These are phyloP conservation scores for Alentia gelatinosa DNA, from an alignment of 2,888 invertebrate species.

Conservation along the genomic window DNA sequence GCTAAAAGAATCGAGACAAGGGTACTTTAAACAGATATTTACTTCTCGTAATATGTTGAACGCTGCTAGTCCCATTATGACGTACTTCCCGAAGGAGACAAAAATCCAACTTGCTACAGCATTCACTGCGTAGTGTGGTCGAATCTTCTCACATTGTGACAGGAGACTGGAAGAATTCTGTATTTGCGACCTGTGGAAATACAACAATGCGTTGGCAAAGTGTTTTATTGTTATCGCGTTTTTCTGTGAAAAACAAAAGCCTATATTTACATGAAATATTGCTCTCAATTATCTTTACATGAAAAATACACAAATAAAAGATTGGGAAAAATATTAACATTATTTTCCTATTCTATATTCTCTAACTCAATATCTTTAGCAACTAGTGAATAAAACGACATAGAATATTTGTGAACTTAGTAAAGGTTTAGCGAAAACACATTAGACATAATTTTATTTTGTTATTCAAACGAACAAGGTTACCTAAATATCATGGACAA, in stretches of 20 bases:
- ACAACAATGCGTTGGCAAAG: not conserved
- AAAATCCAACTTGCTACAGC: not conserved
- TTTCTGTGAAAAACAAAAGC: not conserved
- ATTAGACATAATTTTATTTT: too few species aligned
- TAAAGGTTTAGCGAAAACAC: too few species aligned
- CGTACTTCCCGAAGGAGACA: constrained; percentile 73
- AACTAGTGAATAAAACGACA: too few species aligned
- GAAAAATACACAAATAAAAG: too few species aligned
- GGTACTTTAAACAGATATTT: too few species aligned
- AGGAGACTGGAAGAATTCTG: not conserved
- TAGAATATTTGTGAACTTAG: too few species aligned
- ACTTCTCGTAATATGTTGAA: constrained; percentile 81
- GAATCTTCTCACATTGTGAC: not conserved
- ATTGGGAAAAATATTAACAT: too few species aligned
- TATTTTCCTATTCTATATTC: too few species aligned
- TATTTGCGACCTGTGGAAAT: not conserved
- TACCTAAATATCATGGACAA: too few species aligned
- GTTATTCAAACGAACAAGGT: too few species aligned
- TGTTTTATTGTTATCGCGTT: not conserved
- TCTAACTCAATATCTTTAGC: too few species aligned
- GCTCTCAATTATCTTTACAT: not conserved
- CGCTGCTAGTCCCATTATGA: constrained; percentile 79
- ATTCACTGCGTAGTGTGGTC: not conserved
- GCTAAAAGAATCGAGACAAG: too few species aligned
- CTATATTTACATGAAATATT: not conserved